These are phyloP conservation scores for Epizoanthus ramosus DNA, from an alignment of 92 coral and sea anemone species.

Conservation along the genomic window DNA sequence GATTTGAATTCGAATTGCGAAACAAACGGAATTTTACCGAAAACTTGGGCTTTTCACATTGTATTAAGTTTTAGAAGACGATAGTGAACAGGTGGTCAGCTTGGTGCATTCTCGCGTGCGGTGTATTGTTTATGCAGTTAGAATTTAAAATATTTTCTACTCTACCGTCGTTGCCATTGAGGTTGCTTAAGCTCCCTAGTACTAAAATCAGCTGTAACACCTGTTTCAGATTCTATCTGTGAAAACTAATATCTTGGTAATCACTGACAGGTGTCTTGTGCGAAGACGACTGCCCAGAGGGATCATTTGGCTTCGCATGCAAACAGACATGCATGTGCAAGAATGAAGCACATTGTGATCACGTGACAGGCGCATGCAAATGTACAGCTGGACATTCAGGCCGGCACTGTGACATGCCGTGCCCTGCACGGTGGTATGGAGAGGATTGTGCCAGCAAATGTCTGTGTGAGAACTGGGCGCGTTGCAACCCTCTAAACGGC, in stretches of 20 bases:
- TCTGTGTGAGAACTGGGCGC: constrained; percentile 79
- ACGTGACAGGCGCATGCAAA: constrained; percentile 75
- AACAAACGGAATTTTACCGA: no score
- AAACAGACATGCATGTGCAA: constrained; percentile 68
- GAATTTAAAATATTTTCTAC: no score
- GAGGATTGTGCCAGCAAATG: constrained; percentile 68
- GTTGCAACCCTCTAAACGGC: constrained; percentile 73
- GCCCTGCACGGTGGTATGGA: constrained; percentile 70
- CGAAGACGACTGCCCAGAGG: constrained; percentile 86
- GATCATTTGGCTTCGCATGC: constrained; percentile 79
- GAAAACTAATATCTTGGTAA: background rate
- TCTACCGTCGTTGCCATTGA: no score
- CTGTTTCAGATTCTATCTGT: background rate
- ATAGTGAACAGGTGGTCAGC: no score
- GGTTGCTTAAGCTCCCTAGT: no score
- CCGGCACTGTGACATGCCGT: constrained; percentile 56
- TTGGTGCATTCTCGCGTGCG: no score
- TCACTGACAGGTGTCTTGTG: constrained; percentile 73
- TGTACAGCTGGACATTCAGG: constrained; percentile 80
- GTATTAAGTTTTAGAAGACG: no score
- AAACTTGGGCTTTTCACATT: no score
- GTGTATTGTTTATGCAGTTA: no score
- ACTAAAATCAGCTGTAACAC: background rate
- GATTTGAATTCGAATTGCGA: no score
- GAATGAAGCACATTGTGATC: constrained; percentile 87